Evolutionary conservation across 2,888 invertebrate genomes (phyloP), one percentile per base, ranked within the genome.

Genomic region (Pantelozetes paolii): DNA sequence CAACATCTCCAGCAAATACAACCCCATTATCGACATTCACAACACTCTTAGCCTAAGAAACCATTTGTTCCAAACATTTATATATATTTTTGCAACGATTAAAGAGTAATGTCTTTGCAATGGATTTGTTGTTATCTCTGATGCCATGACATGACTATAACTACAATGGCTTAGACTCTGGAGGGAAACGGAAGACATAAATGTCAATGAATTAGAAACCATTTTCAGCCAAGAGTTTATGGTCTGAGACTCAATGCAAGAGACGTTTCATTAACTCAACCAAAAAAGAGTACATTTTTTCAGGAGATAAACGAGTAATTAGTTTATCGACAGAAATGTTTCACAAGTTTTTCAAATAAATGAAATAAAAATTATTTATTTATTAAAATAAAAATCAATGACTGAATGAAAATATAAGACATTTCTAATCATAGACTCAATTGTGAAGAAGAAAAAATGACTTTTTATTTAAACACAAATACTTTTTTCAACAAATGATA

Each of bases 201-300:
- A 57, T 57, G 57, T 54, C 57, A 30, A 18, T 11, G 28, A 18
- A 57, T 57, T 57, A 28, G 57, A 57, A 57, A 57, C 28, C 57
- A 57, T 57, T 57, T 57, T 57, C 28, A 30, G 9, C n/a, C n/a
- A n/a, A 2, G 57, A 28, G 57, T 15, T 36, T 64, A 64, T 64
- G 62, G 62, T 64, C 62, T 40, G 62, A 36, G 62, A 64, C 62
- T 64, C 32, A 64, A 64, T 36, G 62, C 36, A 57, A 28, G 57
- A 28, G 28, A 30, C 57, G 57, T 30, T 57, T 57, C 57, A 57
- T 57, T 57, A 57, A 57, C 57, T 57, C 30, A 57, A 54, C 23
- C 20, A n/a, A 57, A 54, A n/a, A 8, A 9, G 36, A 36, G 5
- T 36, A 8, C 36, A 36, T 36, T 45, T 45, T 18, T 45, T 45